Base-by-base conservation (phyloP, 2,888 invertebrate species). In the Eristalis tenax region DNA sequence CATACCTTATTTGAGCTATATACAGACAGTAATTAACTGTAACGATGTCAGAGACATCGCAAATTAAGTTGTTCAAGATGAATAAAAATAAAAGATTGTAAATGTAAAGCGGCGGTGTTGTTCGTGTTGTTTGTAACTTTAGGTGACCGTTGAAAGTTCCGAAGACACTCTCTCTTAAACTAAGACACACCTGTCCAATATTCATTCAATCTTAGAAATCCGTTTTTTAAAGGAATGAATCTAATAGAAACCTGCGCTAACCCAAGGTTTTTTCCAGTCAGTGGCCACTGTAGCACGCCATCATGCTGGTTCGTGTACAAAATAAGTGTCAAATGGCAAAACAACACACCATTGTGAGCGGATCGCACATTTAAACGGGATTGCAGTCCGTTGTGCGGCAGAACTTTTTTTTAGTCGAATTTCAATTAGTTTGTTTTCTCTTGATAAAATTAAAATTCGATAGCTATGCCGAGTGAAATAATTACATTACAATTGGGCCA, bases 401-500 rank as follows among this genome's bases (percentile, higher is more conserved):
- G 32, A 32, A 32, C n/a, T n/a, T n/a, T n/a, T n/a, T 32, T 22
- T 6, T 10, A 35, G 1, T 32, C 32, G 28, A 1, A 38, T 28
- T 26, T 26, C 26, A 22, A 5, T 28, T 5, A 4, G 5, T 43
- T 63, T 69, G n/a, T 40, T 13, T 18, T 8, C 57, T 35, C 28
- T 26, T 26, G 4, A 23, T 70, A 8, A 11, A 13, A 59, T 59
- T 68, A 65, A 57, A 68, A 18, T 50, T 35, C 6, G 5, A 40
- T 2, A 18, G 15, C 50, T 32, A 99, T 99, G 99, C 99, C 99
- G 81, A 97, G 98, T 93, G 99, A 99, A 96, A 99, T 99, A 95
- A 99, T 99, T 93, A 99, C 99, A n/a, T 93, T 99, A 77, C 99
- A 99, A 93, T 94, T 99, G 80, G 99, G 99, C 91, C 99, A 99